Evolutionary conservation across 2,797 vertebrate species (phyloP).

Genomic region (Syncerus caffer): DNA sequence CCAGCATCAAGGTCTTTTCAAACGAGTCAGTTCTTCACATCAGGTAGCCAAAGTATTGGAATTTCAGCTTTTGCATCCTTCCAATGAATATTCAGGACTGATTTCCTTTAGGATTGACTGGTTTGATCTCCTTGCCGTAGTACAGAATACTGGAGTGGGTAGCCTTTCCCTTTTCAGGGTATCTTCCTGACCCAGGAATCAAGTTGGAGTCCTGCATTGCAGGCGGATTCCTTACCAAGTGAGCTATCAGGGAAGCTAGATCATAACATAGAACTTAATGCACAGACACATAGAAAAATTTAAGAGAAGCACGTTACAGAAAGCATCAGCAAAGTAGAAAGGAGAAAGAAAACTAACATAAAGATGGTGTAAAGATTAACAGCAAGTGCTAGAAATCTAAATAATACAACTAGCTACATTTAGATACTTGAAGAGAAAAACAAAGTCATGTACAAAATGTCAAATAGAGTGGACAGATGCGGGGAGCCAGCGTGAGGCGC

Average conservation of each 20-base stretch:
- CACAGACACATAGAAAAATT: not conserved
- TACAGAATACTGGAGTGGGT: not conserved
- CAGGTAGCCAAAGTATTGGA: not conserved
- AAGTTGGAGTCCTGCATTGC: not conserved
- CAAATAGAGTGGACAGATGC: not conserved
- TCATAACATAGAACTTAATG: not conserved
- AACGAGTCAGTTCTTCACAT: not conserved
- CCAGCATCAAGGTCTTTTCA: not conserved
- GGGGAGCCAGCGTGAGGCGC: too few species aligned
- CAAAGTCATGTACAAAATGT: not conserved
- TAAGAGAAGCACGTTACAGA: not conserved
- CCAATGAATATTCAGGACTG: not conserved
- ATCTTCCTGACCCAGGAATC: not conserved
- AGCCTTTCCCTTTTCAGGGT: not conserved
- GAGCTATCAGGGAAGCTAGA: not conserved
- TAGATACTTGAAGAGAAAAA: not conserved
- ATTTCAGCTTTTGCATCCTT: not conserved
- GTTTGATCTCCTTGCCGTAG: not conserved
- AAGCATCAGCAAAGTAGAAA: not conserved
- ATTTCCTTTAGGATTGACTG: not conserved
- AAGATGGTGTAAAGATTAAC: not conserved
- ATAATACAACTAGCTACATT: not conserved
- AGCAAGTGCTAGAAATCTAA: not conserved
- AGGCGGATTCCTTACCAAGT: not conserved
- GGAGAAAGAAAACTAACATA: not conserved